Evolutionary conservation across 1,140 invertebrate species (phyloP), one percentile per base, ranked within the genome.

Genomic region (Drosophila bocqueti): DNA sequence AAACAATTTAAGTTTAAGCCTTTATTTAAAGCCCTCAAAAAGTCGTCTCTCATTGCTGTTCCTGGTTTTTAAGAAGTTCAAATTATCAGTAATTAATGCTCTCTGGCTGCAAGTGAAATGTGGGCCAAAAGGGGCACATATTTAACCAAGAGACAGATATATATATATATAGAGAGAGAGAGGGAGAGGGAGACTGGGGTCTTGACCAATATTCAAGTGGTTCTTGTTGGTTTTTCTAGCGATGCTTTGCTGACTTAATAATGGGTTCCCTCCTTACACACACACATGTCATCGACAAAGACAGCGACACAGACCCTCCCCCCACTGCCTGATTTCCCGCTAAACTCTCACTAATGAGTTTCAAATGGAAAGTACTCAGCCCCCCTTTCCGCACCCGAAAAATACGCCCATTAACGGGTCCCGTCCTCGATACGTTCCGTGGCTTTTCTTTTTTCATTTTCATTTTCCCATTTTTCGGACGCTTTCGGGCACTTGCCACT

Each of bases 261-360:
- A 87, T 89, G 79, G 77, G 34, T 2, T 24, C 66, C 67, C 73
- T 73, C 26, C 40, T 31, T 55, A 57, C 21, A 49, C 47, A 81
- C 50, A 61, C 34, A 45, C 26, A 59, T 24, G 34, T 55, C 62
- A 83, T 52, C 46, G 29, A 52, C 63, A 43, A 79, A 83, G 73
- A 80, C 78, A 67, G 46, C 52, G 67, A 54, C 58, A 65, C 49
- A 34, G 29, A 47, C 54, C 34, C 45, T 9, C 24, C 36, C 31
- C 40, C 9, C 52, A 42, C 64, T 38, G 31, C 21, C 43, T 29
- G n/a, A 45, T 29, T 26, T 21, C 58, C 36, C 42, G 16, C 29
- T 60, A 40, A 61, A 54, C 67, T 55, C 71, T 59, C 49, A 76
- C 84, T 89, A 89, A 89, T 89, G 84, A 89, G 84, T 89, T 89